These are phyloP conservation scores for Lamproptera curius DNA, from an alignment of 2,888 invertebrate genomes.

Conservation along the genomic window DNA sequence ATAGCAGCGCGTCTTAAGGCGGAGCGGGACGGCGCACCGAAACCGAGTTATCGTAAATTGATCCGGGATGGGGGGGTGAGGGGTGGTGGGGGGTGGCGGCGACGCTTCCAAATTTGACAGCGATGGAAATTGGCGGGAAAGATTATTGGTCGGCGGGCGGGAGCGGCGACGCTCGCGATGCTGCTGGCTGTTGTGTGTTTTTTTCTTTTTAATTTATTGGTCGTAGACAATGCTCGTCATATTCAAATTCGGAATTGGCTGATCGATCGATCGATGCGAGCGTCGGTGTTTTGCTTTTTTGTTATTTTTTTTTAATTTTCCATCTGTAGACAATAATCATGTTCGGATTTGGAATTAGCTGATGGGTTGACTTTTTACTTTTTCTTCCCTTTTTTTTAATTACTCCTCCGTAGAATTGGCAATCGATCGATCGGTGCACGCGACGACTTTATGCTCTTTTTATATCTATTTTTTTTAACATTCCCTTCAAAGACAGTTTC, in stretches of 20 bases:
- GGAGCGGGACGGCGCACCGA: slow-evolving; percentile 70
- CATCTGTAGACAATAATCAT: no score
- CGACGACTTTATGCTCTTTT: no score
- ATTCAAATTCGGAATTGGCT: slow-evolving; percentile 44
- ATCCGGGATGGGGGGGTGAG: slow-evolving; percentile 59
- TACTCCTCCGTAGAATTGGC: no score
- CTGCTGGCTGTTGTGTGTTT: not conserved
- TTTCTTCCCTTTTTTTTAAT: no score
- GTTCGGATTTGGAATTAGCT: no score
- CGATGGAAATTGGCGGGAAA: slow-evolving; percentile 77
- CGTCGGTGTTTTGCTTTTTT: no score
- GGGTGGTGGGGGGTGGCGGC: slow-evolving; percentile 42
- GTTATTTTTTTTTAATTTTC: no score
- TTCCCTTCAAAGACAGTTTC: slow-evolving; percentile 19
- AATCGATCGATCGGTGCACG: no score
- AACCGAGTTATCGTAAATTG: slow-evolving; percentile 76
- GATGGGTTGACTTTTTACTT: no score
- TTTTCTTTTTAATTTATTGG: not conserved
- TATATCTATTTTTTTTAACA: slow-evolving; percentile 38
- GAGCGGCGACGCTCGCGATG: no score
- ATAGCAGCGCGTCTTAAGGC: slow-evolving; percentile 67
- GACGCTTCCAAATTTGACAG: slow-evolving; percentile 74
- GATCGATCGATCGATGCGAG: no score
- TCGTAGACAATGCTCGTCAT: slow-evolving; percentile 23
- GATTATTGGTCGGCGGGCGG: slow-evolving; percentile 64